Percentiles rank a stretch among this genome's conserved stretches.
Conservation (phyloP, 1,140 invertebrate species). For the Hyles vespertilio region DNA sequence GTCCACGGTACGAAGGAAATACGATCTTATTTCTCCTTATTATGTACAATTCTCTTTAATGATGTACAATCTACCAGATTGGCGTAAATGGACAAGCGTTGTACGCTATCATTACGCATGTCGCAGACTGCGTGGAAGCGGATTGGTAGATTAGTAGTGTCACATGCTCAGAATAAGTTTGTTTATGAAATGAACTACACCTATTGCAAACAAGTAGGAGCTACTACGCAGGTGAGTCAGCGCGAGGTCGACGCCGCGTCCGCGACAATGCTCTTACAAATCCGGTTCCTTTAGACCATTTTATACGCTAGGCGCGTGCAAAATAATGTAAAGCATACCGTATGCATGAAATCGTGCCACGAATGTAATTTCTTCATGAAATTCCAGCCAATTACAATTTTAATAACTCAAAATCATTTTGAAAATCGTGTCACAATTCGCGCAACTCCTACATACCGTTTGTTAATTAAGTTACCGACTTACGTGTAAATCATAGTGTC, state of each 20-base stretch:
- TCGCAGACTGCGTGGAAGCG: constrained; percentile 3
- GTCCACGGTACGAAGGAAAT: too few species aligned
- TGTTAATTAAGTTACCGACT: too few species aligned
- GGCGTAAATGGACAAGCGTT: too few species aligned
- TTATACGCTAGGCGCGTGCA: constrained; percentile 30
- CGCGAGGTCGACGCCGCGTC: constrained; percentile 33
- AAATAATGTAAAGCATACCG: constrained; percentile 22
- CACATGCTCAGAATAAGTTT: too few species aligned
- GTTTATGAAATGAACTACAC: too few species aligned
- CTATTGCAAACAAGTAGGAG: too few species aligned
- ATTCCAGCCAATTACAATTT: neutral
- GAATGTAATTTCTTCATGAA: neutral
- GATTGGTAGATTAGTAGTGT: neutral
- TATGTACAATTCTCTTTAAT: too few species aligned
- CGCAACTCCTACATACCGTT: too few species aligned
- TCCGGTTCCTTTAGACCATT: constrained; percentile 47
- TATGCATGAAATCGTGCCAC: constrained; percentile 7
- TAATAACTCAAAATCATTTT: constrained; percentile 1
- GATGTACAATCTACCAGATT: too few species aligned
- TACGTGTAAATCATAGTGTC: constrained; percentile 1
- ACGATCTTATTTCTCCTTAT: too few species aligned
- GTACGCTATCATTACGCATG: neutral
- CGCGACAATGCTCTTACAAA: constrained; percentile 38
- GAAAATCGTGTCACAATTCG: neutral
- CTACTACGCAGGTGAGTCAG: constrained; percentile 30